Evolutionary conservation across 92 coral and sea anemone species (phyloP), one percentile per base, ranked within the genome.

Genomic region (Hydrozoanthus gracilis): DNA sequence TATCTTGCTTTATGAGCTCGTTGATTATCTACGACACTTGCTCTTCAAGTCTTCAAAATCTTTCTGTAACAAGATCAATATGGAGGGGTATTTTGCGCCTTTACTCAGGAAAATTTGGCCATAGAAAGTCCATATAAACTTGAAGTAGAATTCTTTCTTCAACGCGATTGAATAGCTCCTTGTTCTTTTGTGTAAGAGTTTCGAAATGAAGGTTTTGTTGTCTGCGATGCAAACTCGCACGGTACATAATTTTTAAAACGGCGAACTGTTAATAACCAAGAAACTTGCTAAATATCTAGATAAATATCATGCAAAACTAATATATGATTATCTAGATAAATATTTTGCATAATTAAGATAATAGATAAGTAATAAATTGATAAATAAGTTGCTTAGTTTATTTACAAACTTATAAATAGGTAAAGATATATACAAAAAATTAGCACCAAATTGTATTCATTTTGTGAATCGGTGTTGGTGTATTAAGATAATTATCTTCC

Each of bases 41-140:
- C 44, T 45, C 77, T 72, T 72, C 17, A 72, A 14, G 46, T 72
- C 77, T 73, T 73, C 78, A 4, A 73, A 11, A n/a, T 73, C 78
- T 47, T 73, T 73, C 49, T 17, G 49, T 14, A 35, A 46, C 58
- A 35, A 47, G 54, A 73, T 73, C 56, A 73, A 15, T 47, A 47
- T 58, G 4, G 69, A 16, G 13, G n/a, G 46, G 46, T 70, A 20
- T 51, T 78, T 62, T 12, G 16, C 0, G 16, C 47, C 78, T 73
- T 12, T 73, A 10, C 56, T 73, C 17, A 73, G 78, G 78, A 73
- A 73, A 2, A 73, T 73, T 47, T 27, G 78, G 15, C 58, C 78
- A 48, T 73, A 73, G 58, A 73, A 73, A 17, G 78, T 48, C 78
- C 78, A 73, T 49, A 50, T 49, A 73, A 73, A 50, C 20, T 73